Percentiles rank a stretch among this genome's conserved stretches.
Evolutionary conservation across 2,113 vertebrate genomes (phyloP).

Genomic region (Rhynchopsitta pachyrhyncha): DNA sequence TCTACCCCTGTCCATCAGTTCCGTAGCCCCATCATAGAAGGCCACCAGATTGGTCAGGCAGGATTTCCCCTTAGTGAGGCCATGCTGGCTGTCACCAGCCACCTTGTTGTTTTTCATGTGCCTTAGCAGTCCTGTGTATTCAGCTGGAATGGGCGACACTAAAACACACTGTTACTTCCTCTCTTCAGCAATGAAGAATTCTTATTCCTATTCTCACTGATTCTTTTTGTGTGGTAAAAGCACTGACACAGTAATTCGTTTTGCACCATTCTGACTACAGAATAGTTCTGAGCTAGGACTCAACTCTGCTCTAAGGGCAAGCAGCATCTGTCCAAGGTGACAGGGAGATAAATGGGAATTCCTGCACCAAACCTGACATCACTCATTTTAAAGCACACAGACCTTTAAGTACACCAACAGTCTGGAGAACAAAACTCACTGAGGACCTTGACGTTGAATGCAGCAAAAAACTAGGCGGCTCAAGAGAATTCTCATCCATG

Average conservation of each 20-base stretch:
- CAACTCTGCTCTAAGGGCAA: neutral
- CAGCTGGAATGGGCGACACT: fast-evolving
- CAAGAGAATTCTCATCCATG: neutral
- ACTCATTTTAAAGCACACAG: neutral
- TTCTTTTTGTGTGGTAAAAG: neutral
- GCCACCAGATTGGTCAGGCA: too few species aligned
- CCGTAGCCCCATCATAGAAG: too few species aligned
- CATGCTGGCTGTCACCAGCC: too few species aligned
- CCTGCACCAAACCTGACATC: neutral
- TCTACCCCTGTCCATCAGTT: too few species aligned
- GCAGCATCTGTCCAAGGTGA: neutral
- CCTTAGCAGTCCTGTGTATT: neutral
- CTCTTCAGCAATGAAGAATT: neutral
- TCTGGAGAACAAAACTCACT: neutral
- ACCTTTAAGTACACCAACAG: neutral
- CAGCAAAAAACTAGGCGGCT: neutral
- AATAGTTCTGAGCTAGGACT: neutral
- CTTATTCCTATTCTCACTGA: neutral
- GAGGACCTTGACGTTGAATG: too few species aligned
- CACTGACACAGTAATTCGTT: neutral
- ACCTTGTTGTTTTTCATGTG: too few species aligned
- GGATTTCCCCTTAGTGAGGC: too few species aligned
- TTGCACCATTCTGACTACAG: neutral
- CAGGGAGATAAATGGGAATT: neutral
- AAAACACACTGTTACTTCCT: fast-evolving